phyloP scores from a whole-genome alignment of 2,797 vertebrate genomes.

The Lithobates pipiens region DNA sequence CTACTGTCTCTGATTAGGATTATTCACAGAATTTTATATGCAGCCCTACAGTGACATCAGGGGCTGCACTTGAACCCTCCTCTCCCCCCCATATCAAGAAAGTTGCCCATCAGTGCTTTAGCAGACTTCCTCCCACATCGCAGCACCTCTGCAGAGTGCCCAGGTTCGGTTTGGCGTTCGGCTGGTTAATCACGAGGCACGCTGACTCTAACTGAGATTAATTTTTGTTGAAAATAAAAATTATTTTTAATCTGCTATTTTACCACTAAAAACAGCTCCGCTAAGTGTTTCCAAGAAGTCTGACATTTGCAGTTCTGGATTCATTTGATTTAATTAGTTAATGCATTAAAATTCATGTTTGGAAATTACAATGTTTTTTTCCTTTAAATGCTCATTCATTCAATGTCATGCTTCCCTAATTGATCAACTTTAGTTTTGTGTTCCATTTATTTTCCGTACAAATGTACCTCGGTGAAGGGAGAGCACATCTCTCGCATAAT shows the following conservation, averaged over 20 bases:
- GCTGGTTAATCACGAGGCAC: not conserved
- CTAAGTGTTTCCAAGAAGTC: slow-evolving; percentile 18
- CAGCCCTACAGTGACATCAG: too few species aligned
- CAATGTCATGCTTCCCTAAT: slow-evolving; percentile 3
- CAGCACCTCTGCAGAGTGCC: too few species aligned
- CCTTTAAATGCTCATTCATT: slow-evolving; percentile 6
- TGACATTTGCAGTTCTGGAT: slow-evolving; percentile 26
- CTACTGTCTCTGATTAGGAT: too few species aligned
- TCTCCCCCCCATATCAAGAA: too few species aligned
- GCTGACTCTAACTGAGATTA: slow-evolving; percentile 14
- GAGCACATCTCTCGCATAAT: not conserved
- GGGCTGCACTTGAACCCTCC: too few species aligned
- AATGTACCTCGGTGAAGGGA: slow-evolving; percentile 3
- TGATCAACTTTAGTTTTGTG: slow-evolving; percentile 2
- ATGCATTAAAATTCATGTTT: slow-evolving; percentile 45
- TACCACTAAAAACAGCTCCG: slow-evolving; percentile 11
- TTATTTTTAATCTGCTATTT: slow-evolving; percentile 31
- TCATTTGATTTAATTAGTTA: slow-evolving; percentile 38
- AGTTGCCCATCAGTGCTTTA: too few species aligned
- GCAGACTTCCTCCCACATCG: too few species aligned
- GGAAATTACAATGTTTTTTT: slow-evolving; percentile 9
- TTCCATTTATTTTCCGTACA: not conserved
- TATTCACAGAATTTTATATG: too few species aligned
- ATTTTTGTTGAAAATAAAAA: slow-evolving; percentile 20
- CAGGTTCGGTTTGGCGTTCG: not conserved